These are phyloP conservation scores for Invenusta paracnida DNA, from an alignment of 2,888 invertebrate species.

Conservation along the genomic window DNA sequence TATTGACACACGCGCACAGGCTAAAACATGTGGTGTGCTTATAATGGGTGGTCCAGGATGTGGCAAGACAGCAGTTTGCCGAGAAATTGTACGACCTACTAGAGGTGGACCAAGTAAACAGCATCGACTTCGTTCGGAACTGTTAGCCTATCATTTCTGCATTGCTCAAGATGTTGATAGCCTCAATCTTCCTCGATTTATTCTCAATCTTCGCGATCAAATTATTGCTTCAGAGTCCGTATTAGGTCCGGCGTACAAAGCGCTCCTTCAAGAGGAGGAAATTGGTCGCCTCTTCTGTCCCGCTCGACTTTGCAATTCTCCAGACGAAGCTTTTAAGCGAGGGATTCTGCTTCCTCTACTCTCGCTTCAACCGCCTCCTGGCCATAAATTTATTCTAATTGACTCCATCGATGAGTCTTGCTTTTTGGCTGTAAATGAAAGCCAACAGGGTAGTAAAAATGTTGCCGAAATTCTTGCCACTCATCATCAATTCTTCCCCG, in stretches of 20 bases:
- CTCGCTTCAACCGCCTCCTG: slow-evolving; percentile 75
- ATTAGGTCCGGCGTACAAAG: slow-evolving; percentile 2
- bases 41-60: slow-evolving; percentile 85
- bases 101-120: slow-evolving; percentile 63
- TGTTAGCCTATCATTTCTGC: slow-evolving; percentile 70
- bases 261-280: slow-evolving; percentile 65
- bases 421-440: background rate
- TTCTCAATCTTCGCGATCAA: slow-evolving; percentile 38
- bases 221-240: background rate
- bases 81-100: slow-evolving; percentile 67
- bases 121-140: slow-evolving; percentile 69
- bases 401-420: slow-evolving; percentile 81
- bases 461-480: slow-evolving; percentile 72
- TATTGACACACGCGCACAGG: slow-evolving; percentile 74
- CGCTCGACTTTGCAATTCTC: slow-evolving; percentile 64
- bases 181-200: slow-evolving; percentile 32
- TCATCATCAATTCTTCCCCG: slow-evolving; percentile 83
- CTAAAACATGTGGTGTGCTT: slow-evolving; percentile 77
- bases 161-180: slow-evolving; percentile 21
- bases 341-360: slow-evolving; percentile 79
- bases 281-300: background rate
- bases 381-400: slow-evolving; percentile 77
- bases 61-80: slow-evolving; percentile 72
- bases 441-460: slow-evolving; percentile 47
- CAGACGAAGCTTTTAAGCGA: slow-evolving; percentile 83